Conservation (phyloP, 2,113 vertebrate species). For the Hirundichthys speculiger region DNA sequence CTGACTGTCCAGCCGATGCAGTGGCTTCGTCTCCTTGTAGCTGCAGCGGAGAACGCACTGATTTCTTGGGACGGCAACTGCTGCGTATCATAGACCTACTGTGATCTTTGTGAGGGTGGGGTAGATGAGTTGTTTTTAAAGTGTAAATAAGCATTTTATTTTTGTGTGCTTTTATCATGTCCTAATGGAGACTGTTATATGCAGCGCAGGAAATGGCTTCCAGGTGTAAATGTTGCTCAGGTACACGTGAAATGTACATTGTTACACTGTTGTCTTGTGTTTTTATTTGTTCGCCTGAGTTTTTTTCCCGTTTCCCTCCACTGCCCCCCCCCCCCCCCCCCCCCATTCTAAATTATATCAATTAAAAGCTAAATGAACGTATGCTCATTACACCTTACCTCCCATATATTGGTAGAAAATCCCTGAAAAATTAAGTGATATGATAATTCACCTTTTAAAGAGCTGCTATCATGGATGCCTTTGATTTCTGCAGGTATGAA, state of each 20-base stretch:
- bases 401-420: conserved; percentile 52
- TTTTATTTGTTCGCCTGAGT: neutral
- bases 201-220: conserved; percentile 19
- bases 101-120: conserved; percentile 23
- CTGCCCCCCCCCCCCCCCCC: no score
- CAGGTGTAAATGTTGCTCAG: conserved; percentile 35
- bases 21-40: conserved; percentile 9
- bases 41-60: conserved; percentile 20
- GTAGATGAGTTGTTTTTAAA: conserved; percentile 39
- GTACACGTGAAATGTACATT: conserved; percentile 13
- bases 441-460: conserved; percentile 3
- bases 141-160: conserved; percentile 64
- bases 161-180: conserved; percentile 37
- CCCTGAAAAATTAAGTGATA: neutral
- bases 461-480: neutral
- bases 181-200: conserved; percentile 39
- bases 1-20: neutral
- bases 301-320: neutral
- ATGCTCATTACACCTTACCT: conserved; percentile 42
- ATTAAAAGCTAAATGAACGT: conserved; percentile 26
- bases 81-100: conserved; percentile 28
- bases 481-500: conserved; percentile 17
- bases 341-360: conserved; percentile 25
- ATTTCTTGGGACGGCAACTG: conserved; percentile 36
- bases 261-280: neutral